Conservation (phyloP, 2,888 invertebrate genomes). For the Tenthredo scrophulariae region DNA sequence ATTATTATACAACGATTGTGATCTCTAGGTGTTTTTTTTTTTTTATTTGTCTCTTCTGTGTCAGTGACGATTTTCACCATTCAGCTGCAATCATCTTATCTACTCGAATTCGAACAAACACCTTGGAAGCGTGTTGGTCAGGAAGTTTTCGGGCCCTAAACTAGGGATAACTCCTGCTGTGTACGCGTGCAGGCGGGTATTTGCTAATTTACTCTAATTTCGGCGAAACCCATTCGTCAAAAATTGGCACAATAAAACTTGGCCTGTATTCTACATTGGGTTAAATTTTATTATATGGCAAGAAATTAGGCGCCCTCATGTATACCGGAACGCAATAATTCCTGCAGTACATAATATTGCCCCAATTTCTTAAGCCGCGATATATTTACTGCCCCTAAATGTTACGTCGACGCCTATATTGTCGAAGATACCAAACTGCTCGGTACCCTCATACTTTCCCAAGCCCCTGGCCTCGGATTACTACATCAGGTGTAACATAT, state of each 20-base stretch:
- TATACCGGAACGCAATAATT: not conserved
- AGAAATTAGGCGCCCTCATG: not conserved
- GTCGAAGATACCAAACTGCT: not conserved
- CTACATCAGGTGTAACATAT: not conserved
- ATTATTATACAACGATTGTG: slow-evolving; percentile 17
- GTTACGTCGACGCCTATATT: not conserved
- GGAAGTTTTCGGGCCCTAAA: not conserved
- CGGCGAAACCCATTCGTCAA: not conserved
- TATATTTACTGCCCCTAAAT: not conserved
- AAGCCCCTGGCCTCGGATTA: not conserved
- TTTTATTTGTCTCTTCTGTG: not conserved
- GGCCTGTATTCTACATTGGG: not conserved
- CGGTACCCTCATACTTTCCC: not conserved
- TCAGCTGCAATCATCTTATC: not conserved
- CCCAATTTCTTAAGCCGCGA: slow-evolving; percentile 23
- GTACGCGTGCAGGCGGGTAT: not conserved
- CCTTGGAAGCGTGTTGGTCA: not conserved
- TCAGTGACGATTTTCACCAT: not conserved
- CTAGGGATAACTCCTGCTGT: not conserved
- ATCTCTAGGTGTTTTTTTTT: not conserved
- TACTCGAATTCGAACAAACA: not conserved
- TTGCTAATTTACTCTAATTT: not conserved
- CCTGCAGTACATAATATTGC: not conserved
- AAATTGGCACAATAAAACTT: not conserved
- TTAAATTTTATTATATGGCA: slow-evolving; percentile 1